Conservation (phyloP, 2,113 vertebrate genomes). For the Melanocharis versteri region DNA sequence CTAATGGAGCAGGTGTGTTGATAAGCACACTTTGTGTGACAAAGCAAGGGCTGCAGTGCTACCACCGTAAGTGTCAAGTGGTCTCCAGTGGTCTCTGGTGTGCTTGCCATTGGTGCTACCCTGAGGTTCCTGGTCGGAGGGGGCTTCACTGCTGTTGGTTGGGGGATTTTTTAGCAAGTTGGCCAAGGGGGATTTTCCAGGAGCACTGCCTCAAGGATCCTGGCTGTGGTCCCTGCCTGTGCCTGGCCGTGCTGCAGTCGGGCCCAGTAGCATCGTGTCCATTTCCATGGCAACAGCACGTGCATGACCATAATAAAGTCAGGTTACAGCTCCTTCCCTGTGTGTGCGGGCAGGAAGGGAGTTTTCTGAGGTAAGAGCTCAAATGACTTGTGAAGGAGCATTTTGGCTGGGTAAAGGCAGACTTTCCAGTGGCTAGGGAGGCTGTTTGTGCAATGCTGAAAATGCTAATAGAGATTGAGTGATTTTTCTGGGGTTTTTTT, state of each 20-base stretch:
- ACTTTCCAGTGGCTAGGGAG: neutral
- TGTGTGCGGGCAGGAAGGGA: neutral
- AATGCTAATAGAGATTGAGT: neutral
- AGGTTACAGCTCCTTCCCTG: neutral
- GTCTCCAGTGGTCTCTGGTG: neutral
- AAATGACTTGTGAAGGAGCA: neutral
- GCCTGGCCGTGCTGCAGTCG: neutral
- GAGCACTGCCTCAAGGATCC: neutral
- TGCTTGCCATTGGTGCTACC: accelerated
- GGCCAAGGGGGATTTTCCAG: neutral
- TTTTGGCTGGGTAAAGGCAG: neutral
- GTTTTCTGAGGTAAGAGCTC: slow-evolving; percentile 28
- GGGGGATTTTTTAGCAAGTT: neutral
- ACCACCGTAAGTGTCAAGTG: neutral
- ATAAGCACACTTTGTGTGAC: neutral
- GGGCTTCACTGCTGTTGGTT: neutral
- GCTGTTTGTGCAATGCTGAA: neutral
- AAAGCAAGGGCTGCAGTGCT: neutral
- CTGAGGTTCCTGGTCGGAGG: accelerated
- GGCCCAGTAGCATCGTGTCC: neutral
- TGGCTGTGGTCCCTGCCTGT: neutral
- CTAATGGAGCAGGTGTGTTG: neutral
- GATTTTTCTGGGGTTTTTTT: neutral
- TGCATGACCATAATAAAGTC: neutral
- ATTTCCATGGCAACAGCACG: slow-evolving; percentile 20